Evolutionary conservation across 2,888 invertebrate species (phyloP).

Genomic region (Kuschelorhynchus macadamiae): DNA sequence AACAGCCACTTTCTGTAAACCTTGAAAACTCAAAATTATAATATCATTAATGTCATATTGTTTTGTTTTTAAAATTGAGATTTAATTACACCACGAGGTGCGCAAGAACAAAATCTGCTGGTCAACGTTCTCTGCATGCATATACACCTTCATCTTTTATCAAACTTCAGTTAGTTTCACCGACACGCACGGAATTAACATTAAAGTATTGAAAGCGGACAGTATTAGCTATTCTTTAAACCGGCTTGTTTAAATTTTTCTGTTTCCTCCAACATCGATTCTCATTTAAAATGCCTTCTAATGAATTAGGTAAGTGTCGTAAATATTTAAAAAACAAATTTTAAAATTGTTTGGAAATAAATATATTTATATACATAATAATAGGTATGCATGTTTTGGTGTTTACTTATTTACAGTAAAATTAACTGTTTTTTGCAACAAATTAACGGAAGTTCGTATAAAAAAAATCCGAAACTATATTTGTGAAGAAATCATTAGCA

Average conservation of each 20-base stretch:
- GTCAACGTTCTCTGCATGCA: slow-evolving; percentile 28
- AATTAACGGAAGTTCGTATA: no score
- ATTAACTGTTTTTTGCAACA: no score
- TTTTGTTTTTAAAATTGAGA: slow-evolving; percentile 9
- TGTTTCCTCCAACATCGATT: no score
- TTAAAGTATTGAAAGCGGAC: slow-evolving; percentile 1
- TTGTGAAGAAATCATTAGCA: no score
- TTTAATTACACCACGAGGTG: slow-evolving; percentile 14
- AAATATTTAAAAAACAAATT: background rate
- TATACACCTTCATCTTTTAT: slow-evolving; percentile 40
- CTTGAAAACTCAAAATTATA: slow-evolving; percentile 16
- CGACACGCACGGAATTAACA: slow-evolving; percentile 21
- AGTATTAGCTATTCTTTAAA: slow-evolving; percentile 11
- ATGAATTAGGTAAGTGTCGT: slow-evolving; percentile 35
- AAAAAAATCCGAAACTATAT: no score
- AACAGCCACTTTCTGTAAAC: slow-evolving; percentile 1
- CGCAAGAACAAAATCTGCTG: slow-evolving; percentile 32
- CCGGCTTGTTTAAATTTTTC: no score
- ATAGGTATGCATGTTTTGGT: no score
- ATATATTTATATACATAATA: no score
- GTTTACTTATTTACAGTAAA: no score
- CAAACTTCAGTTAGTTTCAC: slow-evolving; percentile 33
- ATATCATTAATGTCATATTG: slow-evolving; percentile 4
- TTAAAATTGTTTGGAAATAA: background rate
- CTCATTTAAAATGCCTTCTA: slow-evolving; percentile 21